Conservation (phyloP, 2,888 invertebrate species). For the Epirrhoe alternata region DNA sequence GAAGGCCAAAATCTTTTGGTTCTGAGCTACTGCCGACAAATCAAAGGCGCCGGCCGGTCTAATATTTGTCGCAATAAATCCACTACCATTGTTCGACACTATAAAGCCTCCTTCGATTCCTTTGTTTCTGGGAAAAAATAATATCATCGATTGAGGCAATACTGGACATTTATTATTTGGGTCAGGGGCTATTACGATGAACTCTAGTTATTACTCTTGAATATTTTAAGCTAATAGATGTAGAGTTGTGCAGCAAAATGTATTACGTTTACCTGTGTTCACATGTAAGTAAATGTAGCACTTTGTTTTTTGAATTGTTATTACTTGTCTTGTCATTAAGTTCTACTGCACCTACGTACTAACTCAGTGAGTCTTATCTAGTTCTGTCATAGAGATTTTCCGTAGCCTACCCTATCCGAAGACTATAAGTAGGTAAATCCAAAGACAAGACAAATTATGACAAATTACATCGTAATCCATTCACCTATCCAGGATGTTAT, state of each 20-base stretch:
- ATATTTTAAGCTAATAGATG: not conserved
- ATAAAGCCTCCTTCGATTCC: conserved; percentile 19
- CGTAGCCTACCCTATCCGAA: too few relatives aligned
- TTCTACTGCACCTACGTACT: too few relatives aligned
- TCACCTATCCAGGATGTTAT: too few relatives aligned
- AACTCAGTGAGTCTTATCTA: too few relatives aligned
- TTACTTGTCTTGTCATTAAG: too few relatives aligned
- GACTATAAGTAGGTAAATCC: too few relatives aligned
- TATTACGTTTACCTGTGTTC: not conserved
- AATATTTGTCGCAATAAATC: conserved; percentile 29
- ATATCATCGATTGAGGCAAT: conserved; percentile 12
- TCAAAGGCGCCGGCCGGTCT: conserved; percentile 21
- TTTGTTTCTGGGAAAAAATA: conserved; percentile 25
- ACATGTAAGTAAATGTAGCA: not conserved
- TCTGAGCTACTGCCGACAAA: conserved; percentile 10
- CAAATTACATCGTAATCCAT: too few relatives aligned
- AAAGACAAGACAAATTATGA: too few relatives aligned
- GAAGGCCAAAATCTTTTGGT: not conserved
- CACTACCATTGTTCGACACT: conserved; percentile 18
- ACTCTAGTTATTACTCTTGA: not conserved
- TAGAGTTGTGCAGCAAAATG: not conserved
- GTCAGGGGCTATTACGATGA: conserved; percentile 4
- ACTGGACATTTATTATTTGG: conserved; percentile 20
- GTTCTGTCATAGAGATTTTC: too few relatives aligned
- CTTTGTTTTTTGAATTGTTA: too few relatives aligned